Evolutionary conservation across 2,113 vertebrate genomes (phyloP).

Genomic region (Marcusenius ussheri): DNA sequence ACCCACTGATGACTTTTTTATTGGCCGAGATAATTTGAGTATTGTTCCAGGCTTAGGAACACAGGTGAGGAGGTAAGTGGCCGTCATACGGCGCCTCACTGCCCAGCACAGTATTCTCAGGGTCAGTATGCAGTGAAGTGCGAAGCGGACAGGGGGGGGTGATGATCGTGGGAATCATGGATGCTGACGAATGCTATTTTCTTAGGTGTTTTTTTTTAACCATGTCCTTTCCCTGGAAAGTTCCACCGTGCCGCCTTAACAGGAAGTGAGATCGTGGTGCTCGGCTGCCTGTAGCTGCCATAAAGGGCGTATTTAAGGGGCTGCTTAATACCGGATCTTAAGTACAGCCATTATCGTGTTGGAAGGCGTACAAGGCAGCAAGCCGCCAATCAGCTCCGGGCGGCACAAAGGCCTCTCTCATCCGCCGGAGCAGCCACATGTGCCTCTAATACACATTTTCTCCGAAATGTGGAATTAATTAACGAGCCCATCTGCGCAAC

Average conservation of each 20-base stretch:
- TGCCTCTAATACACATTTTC: constrained; percentile 80
- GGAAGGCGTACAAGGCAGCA: neutral
- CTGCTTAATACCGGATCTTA: neutral
- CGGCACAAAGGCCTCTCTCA: neutral
- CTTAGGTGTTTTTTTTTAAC: neutral
- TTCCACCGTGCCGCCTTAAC: neutral
- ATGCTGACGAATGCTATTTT: neutral
- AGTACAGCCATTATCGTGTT: neutral
- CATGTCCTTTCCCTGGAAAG: neutral
- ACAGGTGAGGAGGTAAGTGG: neutral
- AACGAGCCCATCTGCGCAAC: constrained; percentile 69
- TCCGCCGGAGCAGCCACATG: constrained; percentile 51
- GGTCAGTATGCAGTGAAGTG: neutral
- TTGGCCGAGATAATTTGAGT: neutral
- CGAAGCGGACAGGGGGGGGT: neutral
- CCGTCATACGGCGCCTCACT: neutral
- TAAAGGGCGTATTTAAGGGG: neutral
- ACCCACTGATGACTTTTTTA: neutral
- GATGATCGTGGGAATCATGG: constrained; percentile 17
- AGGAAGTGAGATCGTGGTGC: neutral
- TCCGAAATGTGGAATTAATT: constrained; percentile 87
- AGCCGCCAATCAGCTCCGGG: neutral
- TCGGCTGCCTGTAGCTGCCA: neutral
- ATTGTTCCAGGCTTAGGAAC: constrained; percentile 5
- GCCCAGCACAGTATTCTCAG: neutral